Evolutionary conservation across 2,797 vertebrate genomes (phyloP).

Genomic region (Streptopelia turtur): DNA sequence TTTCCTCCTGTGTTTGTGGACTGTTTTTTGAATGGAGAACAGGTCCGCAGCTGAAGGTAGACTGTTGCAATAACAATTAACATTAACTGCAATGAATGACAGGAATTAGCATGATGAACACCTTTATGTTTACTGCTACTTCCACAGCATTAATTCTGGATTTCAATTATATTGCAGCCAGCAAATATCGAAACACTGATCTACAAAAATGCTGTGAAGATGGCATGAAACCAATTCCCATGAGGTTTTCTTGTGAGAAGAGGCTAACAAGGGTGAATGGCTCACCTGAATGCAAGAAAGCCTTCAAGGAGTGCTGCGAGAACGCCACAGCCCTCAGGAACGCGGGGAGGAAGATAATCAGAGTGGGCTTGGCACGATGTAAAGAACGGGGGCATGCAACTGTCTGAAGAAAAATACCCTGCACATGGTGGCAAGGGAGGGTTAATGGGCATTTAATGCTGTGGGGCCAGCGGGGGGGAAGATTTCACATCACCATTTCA

Average conservation of each 20-base stretch:
- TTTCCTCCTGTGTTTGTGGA: background rate
- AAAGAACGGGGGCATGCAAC: background rate
- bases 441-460: background rate
- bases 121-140: background rate
- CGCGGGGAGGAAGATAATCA: background rate
- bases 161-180: constrained; percentile 52
- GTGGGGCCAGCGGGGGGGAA: too few relatives aligned
- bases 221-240: constrained; percentile 64
- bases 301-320: constrained; percentile 72
- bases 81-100: background rate
- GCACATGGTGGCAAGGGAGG: background rate
- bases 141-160: background rate
- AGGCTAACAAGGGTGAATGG: constrained; percentile 40
- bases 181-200: constrained; percentile 5
- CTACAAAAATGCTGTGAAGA: constrained; percentile 74
- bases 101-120: background rate
- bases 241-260: constrained; percentile 47
- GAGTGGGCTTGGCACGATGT: constrained; percentile 73
- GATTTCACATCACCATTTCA: background rate
- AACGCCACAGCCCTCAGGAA: constrained; percentile 52
- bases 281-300: background rate
- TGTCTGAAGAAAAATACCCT: background rate
- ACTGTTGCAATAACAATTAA: background rate
- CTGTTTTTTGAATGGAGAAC: background rate
- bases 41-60: background rate